Percentiles rank a stretch among this genome's conserved stretches.
These are phyloP conservation scores for Agrilus planipennis DNA, from an alignment of 1,140 invertebrate genomes.

Conservation along the genomic window DNA sequence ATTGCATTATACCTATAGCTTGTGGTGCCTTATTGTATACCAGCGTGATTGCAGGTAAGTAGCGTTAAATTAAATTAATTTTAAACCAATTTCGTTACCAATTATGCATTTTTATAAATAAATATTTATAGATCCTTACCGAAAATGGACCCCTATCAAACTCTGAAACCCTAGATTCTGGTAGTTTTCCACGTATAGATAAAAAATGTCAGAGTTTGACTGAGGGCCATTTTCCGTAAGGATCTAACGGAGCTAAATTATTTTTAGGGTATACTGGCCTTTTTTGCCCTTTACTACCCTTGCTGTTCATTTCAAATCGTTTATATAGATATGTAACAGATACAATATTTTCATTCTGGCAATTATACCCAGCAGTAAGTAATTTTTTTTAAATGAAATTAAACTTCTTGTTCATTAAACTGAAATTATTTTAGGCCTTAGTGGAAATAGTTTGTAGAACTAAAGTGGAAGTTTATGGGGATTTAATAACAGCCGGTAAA, in stretches of 20 bases:
- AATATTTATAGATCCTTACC: no score
- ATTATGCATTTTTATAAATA: no score
- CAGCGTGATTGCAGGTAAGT: constrained; percentile 40
- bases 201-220: no score
- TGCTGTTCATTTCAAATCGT: constrained; percentile 50
- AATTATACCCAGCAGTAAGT: constrained; percentile 67
- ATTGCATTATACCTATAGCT: no score
- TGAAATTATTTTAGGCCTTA: constrained; percentile 41
- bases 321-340: constrained; percentile 48
- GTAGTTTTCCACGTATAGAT: no score
- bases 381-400: neutral
- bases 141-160: no score
- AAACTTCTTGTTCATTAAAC: neutral
- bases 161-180: no score
- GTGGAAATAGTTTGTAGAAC: constrained; percentile 57
- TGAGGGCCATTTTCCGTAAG: no score
- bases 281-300: no score
- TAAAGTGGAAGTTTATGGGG: constrained; percentile 61
- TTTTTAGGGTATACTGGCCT: no score
- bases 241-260: no score
- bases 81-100: constrained; percentile 2
- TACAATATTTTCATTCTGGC: constrained; percentile 61
- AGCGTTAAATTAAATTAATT: neutral
- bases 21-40: constrained; percentile 48
- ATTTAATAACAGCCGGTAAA: constrained; percentile 57